Evolutionary conservation across 2,113 vertebrate genomes (phyloP), one percentile per base, ranked within the genome.

Genomic region (Boulengerochromis microlepis): DNA sequence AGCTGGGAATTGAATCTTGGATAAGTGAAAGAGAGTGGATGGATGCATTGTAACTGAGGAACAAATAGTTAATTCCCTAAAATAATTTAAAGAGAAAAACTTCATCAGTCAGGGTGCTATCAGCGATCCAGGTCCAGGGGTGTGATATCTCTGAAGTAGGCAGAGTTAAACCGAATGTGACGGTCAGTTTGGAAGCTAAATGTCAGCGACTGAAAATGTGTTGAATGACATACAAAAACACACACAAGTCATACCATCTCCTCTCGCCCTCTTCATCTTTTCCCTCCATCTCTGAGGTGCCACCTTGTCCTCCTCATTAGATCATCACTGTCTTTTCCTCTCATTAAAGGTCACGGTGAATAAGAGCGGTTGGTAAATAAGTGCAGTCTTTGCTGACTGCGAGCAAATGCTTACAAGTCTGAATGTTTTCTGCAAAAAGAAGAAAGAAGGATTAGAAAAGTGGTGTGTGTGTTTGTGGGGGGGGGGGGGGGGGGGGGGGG

Each of bases 341-440:
- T 59, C 83, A 76, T 52, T 76, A 95, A 95, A 95, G 94, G 95
- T 95, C 94, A 93, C 0, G 5, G 78, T 89, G 90, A 91, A 91
- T 90, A 83, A 93, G 82, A 82, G 85, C 10, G 13, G n/a, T 82
- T 52, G 80, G 84, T 93, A 92, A 95, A 93, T 91, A 92, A 92
- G 83, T 7, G n/a, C 47, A 1, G 54, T 38, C 89, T 89, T 85
- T 86, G 82, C 64, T 10, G 85, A n/a, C 80, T 83, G 85, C 78
- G 56, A 83, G 88, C 86, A 84, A 85, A 91, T 10, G 35, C 33
- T 52, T n/a, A 50, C 18, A 10, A 24, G 66, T 87, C 71, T 47
- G 50, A 38, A 10, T 87, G 89, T 92, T 92, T 85, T 80, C 74
- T 52, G 78, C 33, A 4, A 47, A 71, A 45, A 31, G 45, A 57